phyloP scores from a whole-genome alignment of 2,888 invertebrate species.

The Petrolisthes manimaculis region DNA sequence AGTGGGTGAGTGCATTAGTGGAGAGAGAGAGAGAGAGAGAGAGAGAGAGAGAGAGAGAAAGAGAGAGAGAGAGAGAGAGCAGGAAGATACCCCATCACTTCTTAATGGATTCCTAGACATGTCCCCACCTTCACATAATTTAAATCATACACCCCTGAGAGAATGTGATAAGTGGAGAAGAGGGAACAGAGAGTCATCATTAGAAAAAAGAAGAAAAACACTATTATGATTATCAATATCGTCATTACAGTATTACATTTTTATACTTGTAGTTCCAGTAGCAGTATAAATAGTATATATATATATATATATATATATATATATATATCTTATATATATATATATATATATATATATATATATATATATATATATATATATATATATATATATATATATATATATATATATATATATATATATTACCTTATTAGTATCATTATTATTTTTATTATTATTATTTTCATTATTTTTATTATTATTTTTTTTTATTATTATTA shows the following conservation, averaged over 20 bases:
- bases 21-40: neutral
- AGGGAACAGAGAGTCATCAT: too few species aligned
- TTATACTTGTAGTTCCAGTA: too few species aligned
- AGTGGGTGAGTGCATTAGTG: neutral
- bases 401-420: neutral
- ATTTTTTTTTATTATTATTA: neutral
- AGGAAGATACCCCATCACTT: neutral
- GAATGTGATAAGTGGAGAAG: too few species aligned
- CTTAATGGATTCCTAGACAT: neutral
- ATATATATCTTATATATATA: too few species aligned
- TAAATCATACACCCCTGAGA: neutral
- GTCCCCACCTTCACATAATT: neutral
- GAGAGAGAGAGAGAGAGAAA: constrained; percentile 1
- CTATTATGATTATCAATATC: too few species aligned
- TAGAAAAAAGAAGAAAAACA: too few species aligned
- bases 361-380: too few species aligned
- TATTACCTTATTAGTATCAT: neutral
- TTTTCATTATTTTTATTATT: neutral
- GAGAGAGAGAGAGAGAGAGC: neutral
- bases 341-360: too few species aligned
- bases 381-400: too few species aligned
- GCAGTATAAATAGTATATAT: too few species aligned
- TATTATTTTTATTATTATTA: neutral
- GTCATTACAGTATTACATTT: too few species aligned
- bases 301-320: too few species aligned